Conservation (phyloP, 2,888 invertebrate species). For the Drosophila quinaria region DNA sequence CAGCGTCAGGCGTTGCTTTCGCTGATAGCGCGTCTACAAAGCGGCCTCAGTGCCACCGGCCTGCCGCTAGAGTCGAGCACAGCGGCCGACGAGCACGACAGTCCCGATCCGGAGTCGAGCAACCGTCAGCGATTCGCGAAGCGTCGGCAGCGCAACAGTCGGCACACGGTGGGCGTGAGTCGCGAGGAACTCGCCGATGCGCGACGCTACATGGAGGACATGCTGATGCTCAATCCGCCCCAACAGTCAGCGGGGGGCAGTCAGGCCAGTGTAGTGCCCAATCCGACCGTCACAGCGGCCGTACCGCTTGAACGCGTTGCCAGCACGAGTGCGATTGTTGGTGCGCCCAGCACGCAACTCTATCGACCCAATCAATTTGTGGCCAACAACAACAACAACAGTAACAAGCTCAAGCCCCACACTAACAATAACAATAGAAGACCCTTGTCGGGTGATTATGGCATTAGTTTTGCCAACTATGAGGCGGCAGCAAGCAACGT, state of each 20-base stretch:
- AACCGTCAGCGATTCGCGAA: slow-evolving; percentile 86
- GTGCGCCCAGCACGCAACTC: slow-evolving; percentile 61
- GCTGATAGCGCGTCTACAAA: slow-evolving; percentile 90
- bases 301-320: slow-evolving; percentile 85
- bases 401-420: neutral
- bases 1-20: slow-evolving; percentile 88
- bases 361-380: slow-evolving; percentile 85
- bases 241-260: slow-evolving; percentile 4
- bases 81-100: neutral
- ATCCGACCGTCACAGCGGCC: slow-evolving; percentile 69
- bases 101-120: slow-evolving; percentile 78
- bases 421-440: slow-evolving; percentile 46
- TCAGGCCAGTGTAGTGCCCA: slow-evolving; percentile 45
- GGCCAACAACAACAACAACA: slow-evolving; percentile 30
- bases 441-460: slow-evolving; percentile 81
- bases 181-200: slow-evolving; percentile 93
- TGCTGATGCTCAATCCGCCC: slow-evolving; percentile 84
- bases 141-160: slow-evolving; percentile 88
- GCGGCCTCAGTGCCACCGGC: slow-evolving; percentile 85
- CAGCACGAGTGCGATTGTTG: slow-evolving; percentile 85
- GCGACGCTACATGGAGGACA: slow-evolving; percentile 90
- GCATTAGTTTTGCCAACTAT: slow-evolving; percentile 75
- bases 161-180: slow-evolving; percentile 94
- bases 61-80: neutral
- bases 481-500: slow-evolving; percentile 24